Base-by-base conservation (phyloP, 2,113 vertebrate genomes). In the Hippocampus zosterae region DNA sequence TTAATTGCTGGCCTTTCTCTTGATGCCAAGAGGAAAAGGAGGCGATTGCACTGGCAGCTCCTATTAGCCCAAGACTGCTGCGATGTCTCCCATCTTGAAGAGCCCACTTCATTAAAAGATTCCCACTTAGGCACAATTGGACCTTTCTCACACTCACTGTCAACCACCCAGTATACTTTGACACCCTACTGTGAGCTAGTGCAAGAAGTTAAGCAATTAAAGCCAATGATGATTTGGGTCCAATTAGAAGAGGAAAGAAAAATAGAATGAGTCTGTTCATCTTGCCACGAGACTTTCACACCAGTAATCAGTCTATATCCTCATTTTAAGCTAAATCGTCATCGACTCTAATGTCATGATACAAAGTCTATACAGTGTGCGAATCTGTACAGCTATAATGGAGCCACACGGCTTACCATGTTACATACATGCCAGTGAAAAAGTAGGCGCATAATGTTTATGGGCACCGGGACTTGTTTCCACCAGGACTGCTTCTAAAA, bases 1-100 rank as follows among this genome's bases (percentile, higher is more conserved):
- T 94, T 96, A 95, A 97, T 96, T 97, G 94, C 94, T 92, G 79
- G 65, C 65, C 63, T 73, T 81, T 77, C 90, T 92, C 90, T 88
- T 82, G 84, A 90, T 87, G 91, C 71, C 88, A 93, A 93, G 92
- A 91, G 93, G 91, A 90, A 94, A 95, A 93, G 91, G 75, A 80
- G 67, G 80, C 66, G 29, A 76, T 83, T 86, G 89, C 89, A 92
- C 91, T 94, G 93, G 92, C 93, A 93, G 93, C 86, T 93, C 92
- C 92, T 90, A 93, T 95, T 94, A 95, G 91, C 87, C 90, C 86
- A 88, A 69, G 81, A 86, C 89, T 90, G 85, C 89, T 82, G 88
- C 88, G 84, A 84, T 81, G 82, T 86, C 71, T 48, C 89, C 79
- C 72, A 83, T 91, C 84, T 90, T 77, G 74, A 77, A 76, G 76